phyloP scores from a whole-genome alignment of 2,797 vertebrate species.

The Euphonia xanthogaster region DNA sequence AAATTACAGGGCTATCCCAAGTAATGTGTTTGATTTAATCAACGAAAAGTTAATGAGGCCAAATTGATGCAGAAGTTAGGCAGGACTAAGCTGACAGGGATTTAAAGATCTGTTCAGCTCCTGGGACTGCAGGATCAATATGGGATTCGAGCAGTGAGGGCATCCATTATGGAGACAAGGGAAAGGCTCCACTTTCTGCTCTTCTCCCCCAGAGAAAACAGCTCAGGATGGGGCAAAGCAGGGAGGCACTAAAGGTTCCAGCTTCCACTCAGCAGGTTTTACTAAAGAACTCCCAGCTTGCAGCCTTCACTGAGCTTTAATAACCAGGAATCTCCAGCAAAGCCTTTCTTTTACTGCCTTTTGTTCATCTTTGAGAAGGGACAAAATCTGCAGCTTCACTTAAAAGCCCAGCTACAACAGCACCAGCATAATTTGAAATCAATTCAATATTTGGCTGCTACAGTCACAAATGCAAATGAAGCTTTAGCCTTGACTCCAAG shows the following conservation, averaged over 20 bases:
- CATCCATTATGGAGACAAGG: neutral
- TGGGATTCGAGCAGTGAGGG: neutral
- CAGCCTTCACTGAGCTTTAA: neutral
- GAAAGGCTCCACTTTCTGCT: neutral
- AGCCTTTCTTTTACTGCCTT: neutral
- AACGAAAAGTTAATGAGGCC: conserved; percentile 16
- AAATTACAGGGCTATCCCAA: neutral
- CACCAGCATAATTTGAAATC: neutral
- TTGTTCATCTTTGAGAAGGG: neutral
- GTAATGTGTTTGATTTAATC: conserved; percentile 24
- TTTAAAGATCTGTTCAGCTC: conserved; percentile 7
- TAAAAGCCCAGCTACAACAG: neutral
- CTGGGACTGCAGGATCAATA: neutral
- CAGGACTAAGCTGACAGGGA: neutral
- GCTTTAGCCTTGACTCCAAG: neutral
- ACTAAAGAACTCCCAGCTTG: neutral
- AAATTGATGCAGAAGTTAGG: conserved; percentile 17
- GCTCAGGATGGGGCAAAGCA: neutral
- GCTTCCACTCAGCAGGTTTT: neutral
- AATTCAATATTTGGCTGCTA: neutral
- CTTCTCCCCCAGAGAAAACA: neutral
- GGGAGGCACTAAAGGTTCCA: neutral
- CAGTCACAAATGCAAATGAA: neutral
- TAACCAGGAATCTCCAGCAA: neutral
- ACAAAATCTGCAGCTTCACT: neutral